phyloP scores from a whole-genome alignment of 2,888 invertebrate species.

The Cosmia trapezina region DNA sequence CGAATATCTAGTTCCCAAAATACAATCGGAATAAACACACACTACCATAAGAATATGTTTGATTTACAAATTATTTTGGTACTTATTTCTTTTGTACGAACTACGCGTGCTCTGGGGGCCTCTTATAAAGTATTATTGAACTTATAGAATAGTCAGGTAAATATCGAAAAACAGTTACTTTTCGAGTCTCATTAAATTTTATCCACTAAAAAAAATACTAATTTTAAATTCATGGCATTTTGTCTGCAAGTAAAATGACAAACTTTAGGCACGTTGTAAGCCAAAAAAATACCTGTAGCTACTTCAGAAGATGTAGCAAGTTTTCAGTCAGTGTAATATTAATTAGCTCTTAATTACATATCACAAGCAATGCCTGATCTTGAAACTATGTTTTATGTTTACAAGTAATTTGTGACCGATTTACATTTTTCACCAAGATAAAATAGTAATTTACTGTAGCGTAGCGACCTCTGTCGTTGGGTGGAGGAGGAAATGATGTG shows the following conservation, averaged over 20 bases:
- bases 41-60: too few relatives aligned
- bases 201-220: background rate
- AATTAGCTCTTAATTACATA: background rate
- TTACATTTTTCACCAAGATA: too few relatives aligned
- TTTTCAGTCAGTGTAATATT: constrained; percentile 1
- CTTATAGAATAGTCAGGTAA: too few relatives aligned
- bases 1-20: too few relatives aligned
- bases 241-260: background rate
- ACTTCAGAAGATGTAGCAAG: background rate
- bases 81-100: too few relatives aligned
- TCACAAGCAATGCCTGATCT: constrained; percentile 1
- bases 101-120: too few relatives aligned
- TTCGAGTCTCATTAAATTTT: background rate
- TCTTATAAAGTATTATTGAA: background rate
- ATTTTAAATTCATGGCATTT: background rate
- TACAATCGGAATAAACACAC: too few relatives aligned
- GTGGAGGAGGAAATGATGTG: too few relatives aligned
- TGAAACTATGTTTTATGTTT: constrained; percentile 5
- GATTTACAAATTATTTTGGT: too few relatives aligned
- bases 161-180: background rate
- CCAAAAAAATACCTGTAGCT: background rate
- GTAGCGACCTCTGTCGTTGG: too few relatives aligned
- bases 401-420: too few relatives aligned
- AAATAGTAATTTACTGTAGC: too few relatives aligned
- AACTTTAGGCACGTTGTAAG: background rate